Base-by-base conservation (phyloP, 1,140 invertebrate genomes). In the Mylabris phalerata region DNA sequence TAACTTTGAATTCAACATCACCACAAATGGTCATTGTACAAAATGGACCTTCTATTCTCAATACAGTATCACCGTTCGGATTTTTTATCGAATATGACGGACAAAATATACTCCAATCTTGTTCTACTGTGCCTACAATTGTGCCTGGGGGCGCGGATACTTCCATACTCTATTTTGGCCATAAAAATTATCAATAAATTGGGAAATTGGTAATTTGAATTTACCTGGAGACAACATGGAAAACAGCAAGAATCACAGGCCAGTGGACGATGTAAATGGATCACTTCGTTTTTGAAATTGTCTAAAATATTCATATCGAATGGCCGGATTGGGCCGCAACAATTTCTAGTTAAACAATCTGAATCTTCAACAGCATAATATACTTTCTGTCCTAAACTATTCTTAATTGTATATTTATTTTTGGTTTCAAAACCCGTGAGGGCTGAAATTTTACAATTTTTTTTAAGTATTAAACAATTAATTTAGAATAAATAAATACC, bases 221-320 rank as follows among this genome's bases (percentile, higher is more conserved):
- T 59, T 73, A 87, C 86, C 78, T 94, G 90, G 62, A 93, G 76
- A 75, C 89, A 94, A 74, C 90, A 93, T 4, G 89, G 89, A 67
- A 85, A 93, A 66, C 81, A 88, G 68, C 90, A 93, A 3, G 82
- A 81, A 58, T 83, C 81, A 73, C 90, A 93, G 9, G 86, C 82
- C 24, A 92, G 75, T 1, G 89, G 88, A 39, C 90, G 80, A 62
- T 85, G 76, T 73, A 84, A 73, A 67, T 89, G 87, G 60, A 92
- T 89, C 7, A 95, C 82, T 79, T 95, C 87, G 62, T 85, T 87
- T 24, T 81, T 80, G 62, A 77, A 82, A 66, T 84, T 85, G 72
- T 95, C 93, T 48, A 88, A 79, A 55, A 96, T 85, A 70, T 87
- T 86, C 82, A 96, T 92, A 58, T 90, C 86, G 73, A 95, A 96